phyloP scores from a whole-genome alignment of 1,140 invertebrate species.

The Pogonognathellus flavescens region DNA sequence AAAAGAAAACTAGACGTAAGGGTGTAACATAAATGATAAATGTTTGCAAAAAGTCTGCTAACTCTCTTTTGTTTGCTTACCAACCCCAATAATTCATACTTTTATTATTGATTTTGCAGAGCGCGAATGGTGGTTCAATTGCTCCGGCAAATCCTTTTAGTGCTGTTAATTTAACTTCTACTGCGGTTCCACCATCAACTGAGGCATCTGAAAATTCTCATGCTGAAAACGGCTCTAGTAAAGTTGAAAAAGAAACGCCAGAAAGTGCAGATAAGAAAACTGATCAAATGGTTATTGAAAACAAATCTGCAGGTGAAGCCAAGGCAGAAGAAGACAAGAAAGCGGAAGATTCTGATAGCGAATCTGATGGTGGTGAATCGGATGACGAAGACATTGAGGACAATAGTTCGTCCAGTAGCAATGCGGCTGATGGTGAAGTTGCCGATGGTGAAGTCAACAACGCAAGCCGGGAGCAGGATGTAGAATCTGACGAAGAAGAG shows the following conservation, averaged over 20 bases:
- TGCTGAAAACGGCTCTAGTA: neutral
- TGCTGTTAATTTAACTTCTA: neutral
- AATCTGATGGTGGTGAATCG: neutral
- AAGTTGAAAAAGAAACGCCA: neutral
- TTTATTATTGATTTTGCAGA: too few relatives aligned
- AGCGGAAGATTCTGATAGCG: slow-evolving; percentile 6
- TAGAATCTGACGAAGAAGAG: slow-evolving; percentile 13
- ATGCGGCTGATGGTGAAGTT: neutral
- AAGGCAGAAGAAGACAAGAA: neutral
- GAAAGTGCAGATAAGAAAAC: neutral
- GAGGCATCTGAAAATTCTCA: neutral
- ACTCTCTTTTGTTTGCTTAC: too few relatives aligned
- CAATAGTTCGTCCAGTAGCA: neutral
- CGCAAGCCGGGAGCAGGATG: neutral
- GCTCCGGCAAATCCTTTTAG: slow-evolving; percentile 2
- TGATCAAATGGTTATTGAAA: neutral
- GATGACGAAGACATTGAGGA: slow-evolving; percentile 15
- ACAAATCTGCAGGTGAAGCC: slow-evolving; percentile 2
- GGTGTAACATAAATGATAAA: too few relatives aligned
- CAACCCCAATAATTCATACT: too few relatives aligned
- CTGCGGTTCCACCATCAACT: neutral
- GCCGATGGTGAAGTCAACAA: neutral
- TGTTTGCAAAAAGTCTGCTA: too few relatives aligned
- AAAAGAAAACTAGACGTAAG: slow-evolving; percentile 50
- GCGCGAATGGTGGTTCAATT: neutral